Evolutionary conservation across 2,797 vertebrate genomes (phyloP), one percentile per base, ranked within the genome.

Genomic region (Lutjanus campechanus): DNA sequence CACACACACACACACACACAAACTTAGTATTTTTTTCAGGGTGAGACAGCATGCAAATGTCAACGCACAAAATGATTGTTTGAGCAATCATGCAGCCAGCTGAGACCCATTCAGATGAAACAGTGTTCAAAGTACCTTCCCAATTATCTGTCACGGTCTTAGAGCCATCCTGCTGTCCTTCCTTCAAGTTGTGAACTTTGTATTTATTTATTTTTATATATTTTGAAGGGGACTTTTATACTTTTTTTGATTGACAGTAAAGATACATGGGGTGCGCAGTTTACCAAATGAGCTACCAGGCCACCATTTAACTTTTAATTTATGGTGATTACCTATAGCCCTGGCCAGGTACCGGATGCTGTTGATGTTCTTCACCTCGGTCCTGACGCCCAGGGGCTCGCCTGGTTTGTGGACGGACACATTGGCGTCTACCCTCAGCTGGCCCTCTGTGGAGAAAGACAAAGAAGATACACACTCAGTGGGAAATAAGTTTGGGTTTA

Each of bases 311-410:
- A 36, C 29, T 36, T 36, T 36, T 36, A 4, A 36, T 4, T 36
- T 5, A 15, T 1, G 1, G 4, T 19, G 40, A 83, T 66, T 68
- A 94, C 94, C 92, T 44, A 95, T 95, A 5, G 94, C 94, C 49
- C 67, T 97, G 87, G 97, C 96, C 89, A 99, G 90, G 92, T 96
- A 98, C 58, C 97, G 94, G 63, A 96, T 65, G 46, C 98, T 99
- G 92, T 99, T 99, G 93, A 99, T 97, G 93, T 99, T 99, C 95
- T 99, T 99, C 87, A 99, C 97, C 94, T 99, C 98, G 0, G 98
- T 97, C 85, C 98, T 96, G 89, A 97, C 56, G 15, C 98, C 98
- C 17, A 97, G 94, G 1, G 95, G 96, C 56, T 99, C 96, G 50
- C 97, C 98, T 1, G 97, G 96, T 69, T 58, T 93, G 94, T 98